Conservation (phyloP, 2,888 invertebrate species). For the Latrodectus hesperus region DNA sequence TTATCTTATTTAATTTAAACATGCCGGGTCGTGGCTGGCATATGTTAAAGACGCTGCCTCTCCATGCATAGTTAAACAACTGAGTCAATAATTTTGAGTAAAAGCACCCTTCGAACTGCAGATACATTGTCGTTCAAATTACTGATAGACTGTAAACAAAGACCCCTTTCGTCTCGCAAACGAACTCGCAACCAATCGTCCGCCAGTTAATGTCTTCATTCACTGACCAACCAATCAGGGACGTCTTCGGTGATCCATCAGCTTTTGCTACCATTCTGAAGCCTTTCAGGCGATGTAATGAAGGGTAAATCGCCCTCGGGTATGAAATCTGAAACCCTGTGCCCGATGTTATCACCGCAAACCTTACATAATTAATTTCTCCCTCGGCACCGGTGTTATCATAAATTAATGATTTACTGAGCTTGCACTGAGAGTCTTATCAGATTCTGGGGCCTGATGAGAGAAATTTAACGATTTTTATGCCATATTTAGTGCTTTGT, state of each 20-base stretch:
- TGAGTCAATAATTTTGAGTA: neutral
- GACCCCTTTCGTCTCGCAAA: neutral
- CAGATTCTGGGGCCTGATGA: conserved; percentile 28
- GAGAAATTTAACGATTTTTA: conserved; percentile 45
- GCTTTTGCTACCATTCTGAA: conserved; percentile 8
- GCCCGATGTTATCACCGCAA: conserved; percentile 43
- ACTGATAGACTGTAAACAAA: neutral
- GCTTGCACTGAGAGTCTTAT: neutral
- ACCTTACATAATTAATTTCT: conserved; percentile 59
- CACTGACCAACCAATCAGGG: conserved; percentile 7
- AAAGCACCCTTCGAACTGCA: neutral
- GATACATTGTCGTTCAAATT: neutral
- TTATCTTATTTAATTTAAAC: neutral
- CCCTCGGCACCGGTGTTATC: conserved; percentile 41
- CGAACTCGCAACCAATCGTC: neutral
- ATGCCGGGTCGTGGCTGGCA: neutral
- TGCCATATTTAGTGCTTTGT: conserved; percentile 42
- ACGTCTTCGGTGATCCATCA: conserved; percentile 27
- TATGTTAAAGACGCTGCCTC: neutral
- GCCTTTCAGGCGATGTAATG: conserved; percentile 14
- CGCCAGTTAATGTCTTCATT: conserved; percentile 44
- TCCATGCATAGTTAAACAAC: too few relatives aligned
- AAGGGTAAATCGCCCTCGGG: conserved; percentile 35
- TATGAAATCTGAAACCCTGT: conserved; percentile 37
- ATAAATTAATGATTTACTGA: conserved; percentile 55